Percentiles rank a stretch among this genome's conserved stretches.
These are phyloP conservation scores for Tipula vernalis DNA, from an alignment of 2,888 invertebrate genomes.

Conservation along the genomic window DNA sequence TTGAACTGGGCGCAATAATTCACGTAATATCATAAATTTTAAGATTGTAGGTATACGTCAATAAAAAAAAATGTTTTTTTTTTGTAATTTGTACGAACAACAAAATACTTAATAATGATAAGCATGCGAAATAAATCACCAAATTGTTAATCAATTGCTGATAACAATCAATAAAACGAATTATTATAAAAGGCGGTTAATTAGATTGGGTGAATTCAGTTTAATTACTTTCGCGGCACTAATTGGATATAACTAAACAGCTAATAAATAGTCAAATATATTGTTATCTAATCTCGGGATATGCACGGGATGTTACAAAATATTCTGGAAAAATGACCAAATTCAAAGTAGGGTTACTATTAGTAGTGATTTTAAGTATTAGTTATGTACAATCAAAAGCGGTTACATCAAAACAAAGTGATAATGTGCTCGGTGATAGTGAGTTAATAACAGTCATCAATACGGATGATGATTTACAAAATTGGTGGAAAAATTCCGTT, in stretches of 20 bases:
- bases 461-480: neutral
- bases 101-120: neutral
- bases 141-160: neutral
- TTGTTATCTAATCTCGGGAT: neutral
- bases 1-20: too few species aligned
- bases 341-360: neutral
- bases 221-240: neutral
- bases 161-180: neutral
- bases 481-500: conserved; percentile 63
- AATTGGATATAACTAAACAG: neutral
- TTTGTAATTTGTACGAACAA: neutral
- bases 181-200: neutral
- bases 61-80: too few species aligned
- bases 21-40: neutral
- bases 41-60: too few species aligned
- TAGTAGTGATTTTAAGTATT: neutral
- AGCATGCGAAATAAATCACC: neutral
- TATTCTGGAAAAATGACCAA: neutral
- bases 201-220: neutral
- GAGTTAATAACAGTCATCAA: neutral
- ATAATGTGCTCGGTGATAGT: neutral
- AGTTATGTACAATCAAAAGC: neutral
- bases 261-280: neutral
- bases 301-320: neutral
- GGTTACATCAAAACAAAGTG: neutral